phyloP scores from a whole-genome alignment of 2,797 vertebrate species.

The Botia kubotai region DNA sequence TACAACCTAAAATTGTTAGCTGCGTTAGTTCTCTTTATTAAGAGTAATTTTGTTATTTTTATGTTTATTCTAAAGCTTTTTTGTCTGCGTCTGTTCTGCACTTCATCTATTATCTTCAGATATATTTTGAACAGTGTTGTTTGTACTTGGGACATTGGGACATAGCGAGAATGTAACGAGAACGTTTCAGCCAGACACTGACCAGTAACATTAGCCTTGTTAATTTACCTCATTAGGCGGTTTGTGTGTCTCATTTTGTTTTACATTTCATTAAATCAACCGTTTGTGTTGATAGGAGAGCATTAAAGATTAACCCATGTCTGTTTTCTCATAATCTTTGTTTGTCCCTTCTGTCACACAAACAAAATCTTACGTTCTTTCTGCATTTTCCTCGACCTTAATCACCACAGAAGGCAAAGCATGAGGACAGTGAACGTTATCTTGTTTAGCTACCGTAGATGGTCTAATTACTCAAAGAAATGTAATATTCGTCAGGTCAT shows the following conservation, averaged over 20 bases:
- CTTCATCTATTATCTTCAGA: neutral
- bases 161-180: neutral
- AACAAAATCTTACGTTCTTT: neutral
- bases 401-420: neutral
- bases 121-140: neutral
- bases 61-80: neutral
- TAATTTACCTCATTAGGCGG: neutral
- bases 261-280: slow-evolving; percentile 11
- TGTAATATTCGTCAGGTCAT: neutral
- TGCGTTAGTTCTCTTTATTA: neutral
- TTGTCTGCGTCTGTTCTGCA: neutral
- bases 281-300: neutral
- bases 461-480: neutral
- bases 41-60: neutral
- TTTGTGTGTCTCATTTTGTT: neutral
- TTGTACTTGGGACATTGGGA: neutral
- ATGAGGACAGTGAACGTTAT: neutral
- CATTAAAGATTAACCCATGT: neutral
- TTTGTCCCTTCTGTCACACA: neutral
- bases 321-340: neutral
- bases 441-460: neutral
- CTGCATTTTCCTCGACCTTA: neutral
- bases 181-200: neutral
- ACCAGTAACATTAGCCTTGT: neutral
- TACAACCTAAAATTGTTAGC: too few species aligned